Evolutionary conservation across 2,797 vertebrate genomes (phyloP).

Genomic region (Dendrocincla tyrannina): DNA sequence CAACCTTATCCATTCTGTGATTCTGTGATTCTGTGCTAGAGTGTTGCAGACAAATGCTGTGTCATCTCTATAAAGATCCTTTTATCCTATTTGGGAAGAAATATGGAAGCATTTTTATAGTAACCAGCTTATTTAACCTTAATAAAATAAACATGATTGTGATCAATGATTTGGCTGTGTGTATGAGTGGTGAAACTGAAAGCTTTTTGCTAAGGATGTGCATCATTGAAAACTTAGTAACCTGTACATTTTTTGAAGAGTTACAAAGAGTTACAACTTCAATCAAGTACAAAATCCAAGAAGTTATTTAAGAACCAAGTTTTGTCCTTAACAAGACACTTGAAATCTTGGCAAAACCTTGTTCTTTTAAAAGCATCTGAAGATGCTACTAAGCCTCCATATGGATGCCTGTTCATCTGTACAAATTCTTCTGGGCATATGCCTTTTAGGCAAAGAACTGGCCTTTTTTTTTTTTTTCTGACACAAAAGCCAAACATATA

Average conservation of each 20-base stretch:
- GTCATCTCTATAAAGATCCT: background rate
- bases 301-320: no score
- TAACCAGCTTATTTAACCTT: background rate
- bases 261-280: background rate
- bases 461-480: background rate
- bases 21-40: background rate
- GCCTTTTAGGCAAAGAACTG: background rate
- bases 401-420: background rate
- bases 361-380: background rate
- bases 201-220: background rate
- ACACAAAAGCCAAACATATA: background rate
- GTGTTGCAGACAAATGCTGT: background rate
- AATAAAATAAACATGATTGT: background rate
- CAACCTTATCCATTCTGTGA: background rate
- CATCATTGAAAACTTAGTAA: background rate
- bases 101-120: background rate
- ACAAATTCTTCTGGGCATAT: background rate
- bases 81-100: background rate
- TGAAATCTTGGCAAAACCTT: background rate
- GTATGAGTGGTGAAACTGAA: background rate
- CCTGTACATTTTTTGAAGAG: background rate
- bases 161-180: background rate
- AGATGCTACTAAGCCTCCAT: background rate
- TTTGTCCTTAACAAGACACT: background rate
- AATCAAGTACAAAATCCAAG: no score